phyloP scores from a whole-genome alignment of 2,888 invertebrate genomes.

The Patella pellucida region DNA sequence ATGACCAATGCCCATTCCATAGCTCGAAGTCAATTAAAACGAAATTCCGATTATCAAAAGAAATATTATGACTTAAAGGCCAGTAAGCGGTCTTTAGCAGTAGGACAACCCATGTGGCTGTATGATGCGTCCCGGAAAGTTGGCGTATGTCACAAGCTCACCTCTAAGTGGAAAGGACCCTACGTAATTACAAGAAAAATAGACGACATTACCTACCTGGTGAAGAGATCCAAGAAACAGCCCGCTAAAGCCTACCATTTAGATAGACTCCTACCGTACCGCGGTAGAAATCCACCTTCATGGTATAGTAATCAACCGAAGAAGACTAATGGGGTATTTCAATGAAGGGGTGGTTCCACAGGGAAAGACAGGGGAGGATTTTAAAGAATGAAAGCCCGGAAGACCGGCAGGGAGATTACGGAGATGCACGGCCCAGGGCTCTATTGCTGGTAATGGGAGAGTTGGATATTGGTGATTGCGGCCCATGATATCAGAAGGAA shows the following conservation, averaged over 20 bases:
- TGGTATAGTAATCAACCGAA: constrained; percentile 19
- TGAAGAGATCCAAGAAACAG: constrained; percentile 25
- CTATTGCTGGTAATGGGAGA: neutral
- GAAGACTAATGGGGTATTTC: neutral
- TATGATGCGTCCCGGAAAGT: constrained; percentile 29
- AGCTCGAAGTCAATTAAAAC: neutral
- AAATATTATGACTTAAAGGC: constrained; percentile 26
- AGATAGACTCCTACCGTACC: constrained; percentile 29
- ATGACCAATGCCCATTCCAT: neutral
- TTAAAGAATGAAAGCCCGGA: neutral
- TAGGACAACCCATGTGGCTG: constrained; percentile 31
- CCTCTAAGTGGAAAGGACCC: constrained; percentile 30
- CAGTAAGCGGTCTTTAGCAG: constrained; percentile 2
- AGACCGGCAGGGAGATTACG: neutral
- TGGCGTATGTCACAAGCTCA: constrained; percentile 29
- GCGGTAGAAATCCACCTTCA: constrained; percentile 21
- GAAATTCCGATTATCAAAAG: neutral
- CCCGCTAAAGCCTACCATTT: constrained; percentile 29
- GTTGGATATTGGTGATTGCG: no score
- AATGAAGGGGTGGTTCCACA: no score
- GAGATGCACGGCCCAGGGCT: neutral
- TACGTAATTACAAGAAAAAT: constrained; percentile 27
- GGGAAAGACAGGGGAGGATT: no score
- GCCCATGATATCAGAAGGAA: neutral
- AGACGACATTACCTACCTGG: constrained; percentile 32